A percentile compares a stretch with the other conserved stretches of the same genome.
phyloP scores from a whole-genome alignment of 2,888 invertebrate species.

The Xanthia icteritia region DNA sequence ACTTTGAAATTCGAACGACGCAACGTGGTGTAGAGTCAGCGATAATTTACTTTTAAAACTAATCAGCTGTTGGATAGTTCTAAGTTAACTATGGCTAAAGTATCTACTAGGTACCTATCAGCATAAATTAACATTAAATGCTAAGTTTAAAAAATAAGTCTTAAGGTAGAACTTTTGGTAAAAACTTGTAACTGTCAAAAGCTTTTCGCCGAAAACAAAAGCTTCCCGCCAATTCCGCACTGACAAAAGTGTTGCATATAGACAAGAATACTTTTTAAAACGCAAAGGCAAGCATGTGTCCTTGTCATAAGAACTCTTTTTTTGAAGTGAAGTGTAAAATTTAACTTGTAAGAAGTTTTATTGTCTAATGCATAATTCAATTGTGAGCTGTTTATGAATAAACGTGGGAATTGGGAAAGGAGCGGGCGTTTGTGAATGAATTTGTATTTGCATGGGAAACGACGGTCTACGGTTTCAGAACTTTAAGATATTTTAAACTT shows the following conservation, averaged over 20 bases:
- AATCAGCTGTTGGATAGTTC: background rate
- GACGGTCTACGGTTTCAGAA: constrained; percentile 39
- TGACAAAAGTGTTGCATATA: constrained; percentile 62
- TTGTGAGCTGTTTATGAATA: constrained; percentile 52
- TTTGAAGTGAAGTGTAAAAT: constrained; percentile 33
- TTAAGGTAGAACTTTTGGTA: background rate
- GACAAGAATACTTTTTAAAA: constrained; percentile 33
- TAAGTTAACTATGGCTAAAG: background rate
- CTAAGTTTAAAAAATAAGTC: background rate
- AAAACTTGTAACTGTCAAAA: constrained; percentile 7
- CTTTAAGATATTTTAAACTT: constrained; percentile 18
- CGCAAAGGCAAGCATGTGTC: constrained; percentile 48
- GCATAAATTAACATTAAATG: background rate
- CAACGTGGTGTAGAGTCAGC: background rate
- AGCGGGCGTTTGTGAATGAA: constrained; percentile 55
- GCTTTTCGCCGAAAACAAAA: constrained; percentile 56
- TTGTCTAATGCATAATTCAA: constrained; percentile 62
- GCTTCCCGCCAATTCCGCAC: constrained; percentile 57
- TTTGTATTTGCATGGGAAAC: constrained; percentile 35
- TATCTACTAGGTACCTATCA: background rate
- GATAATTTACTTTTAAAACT: background rate
- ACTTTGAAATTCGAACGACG: background rate
- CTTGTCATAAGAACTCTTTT: constrained; percentile 30
- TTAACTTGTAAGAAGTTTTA: constrained; percentile 55
- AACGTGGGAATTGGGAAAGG: constrained; percentile 65